phyloP scores from a whole-genome alignment of 2,797 vertebrate genomes.

The Melanotaenia parkinsoni region DNA sequence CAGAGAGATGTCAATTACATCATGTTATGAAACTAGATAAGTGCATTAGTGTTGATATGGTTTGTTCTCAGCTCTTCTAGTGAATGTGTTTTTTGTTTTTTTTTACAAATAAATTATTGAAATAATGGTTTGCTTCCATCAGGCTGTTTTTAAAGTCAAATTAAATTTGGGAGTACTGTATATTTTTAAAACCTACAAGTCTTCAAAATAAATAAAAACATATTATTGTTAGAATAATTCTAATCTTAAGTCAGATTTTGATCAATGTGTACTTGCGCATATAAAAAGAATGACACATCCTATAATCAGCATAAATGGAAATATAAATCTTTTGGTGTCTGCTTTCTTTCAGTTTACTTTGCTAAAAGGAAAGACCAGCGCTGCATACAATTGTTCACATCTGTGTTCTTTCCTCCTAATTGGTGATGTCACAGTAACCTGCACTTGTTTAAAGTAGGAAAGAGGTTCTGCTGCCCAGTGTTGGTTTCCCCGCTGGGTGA shows the following conservation, averaged over 20 bases:
- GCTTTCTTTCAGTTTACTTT: not conserved
- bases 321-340: not conserved
- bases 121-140: too few relatives aligned
- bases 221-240: too few relatives aligned
- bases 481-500: slow-evolving; percentile 67
- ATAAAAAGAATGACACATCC: not conserved
- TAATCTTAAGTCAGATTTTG: not conserved
- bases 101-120: too few relatives aligned
- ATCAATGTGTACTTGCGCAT: not conserved
- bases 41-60: too few relatives aligned
- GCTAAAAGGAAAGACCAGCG: too few relatives aligned
- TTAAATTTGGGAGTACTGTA: not conserved
- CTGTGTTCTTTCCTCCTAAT: slow-evolving; percentile 21
- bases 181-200: not conserved
- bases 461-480: slow-evolving; percentile 43
- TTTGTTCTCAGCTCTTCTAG: too few relatives aligned
- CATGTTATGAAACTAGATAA: too few relatives aligned
- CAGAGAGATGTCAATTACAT: too few relatives aligned
- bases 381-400: slow-evolving; percentile 7
- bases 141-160: not conserved
- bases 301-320: not conserved
- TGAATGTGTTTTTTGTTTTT: too few relatives aligned
- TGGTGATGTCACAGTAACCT: slow-evolving; percentile 24
- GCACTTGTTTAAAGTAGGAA: slow-evolving; percentile 40
- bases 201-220: too few relatives aligned